These are phyloP conservation scores for Dallia pectoralis DNA, from an alignment of 2,797 vertebrate species.

Conservation along the genomic window DNA sequence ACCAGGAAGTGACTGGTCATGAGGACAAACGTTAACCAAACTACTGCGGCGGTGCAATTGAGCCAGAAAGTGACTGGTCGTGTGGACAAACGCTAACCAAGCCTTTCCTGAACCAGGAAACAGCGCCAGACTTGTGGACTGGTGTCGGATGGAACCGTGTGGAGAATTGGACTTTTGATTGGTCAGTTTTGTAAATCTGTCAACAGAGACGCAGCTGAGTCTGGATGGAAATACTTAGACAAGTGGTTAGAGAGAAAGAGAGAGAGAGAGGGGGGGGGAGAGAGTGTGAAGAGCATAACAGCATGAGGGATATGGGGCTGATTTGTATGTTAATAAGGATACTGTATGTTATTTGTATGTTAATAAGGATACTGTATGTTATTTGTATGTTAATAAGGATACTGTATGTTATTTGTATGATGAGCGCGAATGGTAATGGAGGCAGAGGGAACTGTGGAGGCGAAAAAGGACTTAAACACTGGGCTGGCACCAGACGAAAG, in stretches of 20 bases:
- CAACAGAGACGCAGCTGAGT: slow-evolving; percentile 31
- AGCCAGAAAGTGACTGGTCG: no score
- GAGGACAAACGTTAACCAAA: no score
- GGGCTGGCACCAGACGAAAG: slow-evolving; percentile 79
- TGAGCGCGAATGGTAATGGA: slow-evolving; percentile 35
- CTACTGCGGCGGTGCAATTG: no score
- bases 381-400: slow-evolving; percentile 39
- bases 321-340: slow-evolving; percentile 59
- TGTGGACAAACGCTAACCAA: no score
- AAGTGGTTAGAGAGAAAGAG: neutral
- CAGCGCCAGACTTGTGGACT: slow-evolving; percentile 15
- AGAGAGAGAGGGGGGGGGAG: slow-evolving; percentile 34
- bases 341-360: slow-evolving; percentile 33
- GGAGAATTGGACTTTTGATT: slow-evolving; percentile 31
- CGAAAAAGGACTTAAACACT: slow-evolving; percentile 62
- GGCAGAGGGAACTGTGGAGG: slow-evolving; percentile 42
- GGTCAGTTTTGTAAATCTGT: slow-evolving; percentile 47
- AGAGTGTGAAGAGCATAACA: slow-evolving; percentile 54
- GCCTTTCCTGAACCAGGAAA: slow-evolving; percentile 33
- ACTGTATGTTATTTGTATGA: slow-evolving; percentile 32
- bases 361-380: slow-evolving; percentile 28
- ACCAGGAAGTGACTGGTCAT: no score
- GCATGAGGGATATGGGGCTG: slow-evolving; percentile 56
- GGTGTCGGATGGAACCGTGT: slow-evolving; percentile 27
- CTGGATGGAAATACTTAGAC: slow-evolving; percentile 27